These are phyloP conservation scores for Anagrus nilaparvatae DNA, from an alignment of 1,140 invertebrate genomes.

Conservation along the genomic window DNA sequence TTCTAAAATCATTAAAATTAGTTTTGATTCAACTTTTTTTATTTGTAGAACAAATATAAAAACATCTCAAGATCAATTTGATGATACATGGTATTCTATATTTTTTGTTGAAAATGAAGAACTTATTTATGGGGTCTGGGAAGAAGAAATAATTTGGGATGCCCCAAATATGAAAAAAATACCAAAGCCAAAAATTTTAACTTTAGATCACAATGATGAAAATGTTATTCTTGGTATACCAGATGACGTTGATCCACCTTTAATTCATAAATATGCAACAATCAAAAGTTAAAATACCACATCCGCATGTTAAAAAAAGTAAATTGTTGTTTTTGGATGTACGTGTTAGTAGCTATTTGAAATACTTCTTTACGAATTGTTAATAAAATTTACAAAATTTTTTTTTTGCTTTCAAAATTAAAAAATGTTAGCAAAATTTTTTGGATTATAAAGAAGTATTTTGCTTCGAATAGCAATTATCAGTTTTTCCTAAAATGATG, in stretches of 20 bases:
- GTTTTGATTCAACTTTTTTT: slow-evolving; percentile 4
- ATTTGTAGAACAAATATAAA: slow-evolving; percentile 24
- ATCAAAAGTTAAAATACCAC: slow-evolving; percentile 82
- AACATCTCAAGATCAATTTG: slow-evolving; percentile 42
- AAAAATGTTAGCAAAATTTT: too few species aligned
- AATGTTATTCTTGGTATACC: slow-evolving; percentile 93
- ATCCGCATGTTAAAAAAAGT: slow-evolving; percentile 92
- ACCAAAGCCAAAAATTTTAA: slow-evolving; percentile 89
- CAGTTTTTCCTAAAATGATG: too few species aligned
- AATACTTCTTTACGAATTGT: too few species aligned
- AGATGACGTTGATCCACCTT: slow-evolving; percentile 84
- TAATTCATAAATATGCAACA: slow-evolving; percentile 59
- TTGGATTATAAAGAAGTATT: too few species aligned
- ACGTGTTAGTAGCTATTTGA: too few species aligned
- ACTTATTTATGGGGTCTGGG: slow-evolving; percentile 90
- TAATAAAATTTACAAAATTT: too few species aligned
- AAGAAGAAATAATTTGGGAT: slow-evolving; percentile 97
- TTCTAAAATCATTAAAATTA: slow-evolving; percentile 4
- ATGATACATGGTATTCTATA: slow-evolving; percentile 94
- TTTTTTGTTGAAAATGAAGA: slow-evolving; percentile 97
- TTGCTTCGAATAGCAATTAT: too few species aligned
- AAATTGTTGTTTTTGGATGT: slow-evolving; percentile 86
- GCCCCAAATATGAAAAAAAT: slow-evolving; percentile 77
- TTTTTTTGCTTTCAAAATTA: too few species aligned
- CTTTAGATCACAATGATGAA: slow-evolving; percentile 96